Conservation (phyloP, 2,888 invertebrate genomes). For the Conomelus anceps region DNA sequence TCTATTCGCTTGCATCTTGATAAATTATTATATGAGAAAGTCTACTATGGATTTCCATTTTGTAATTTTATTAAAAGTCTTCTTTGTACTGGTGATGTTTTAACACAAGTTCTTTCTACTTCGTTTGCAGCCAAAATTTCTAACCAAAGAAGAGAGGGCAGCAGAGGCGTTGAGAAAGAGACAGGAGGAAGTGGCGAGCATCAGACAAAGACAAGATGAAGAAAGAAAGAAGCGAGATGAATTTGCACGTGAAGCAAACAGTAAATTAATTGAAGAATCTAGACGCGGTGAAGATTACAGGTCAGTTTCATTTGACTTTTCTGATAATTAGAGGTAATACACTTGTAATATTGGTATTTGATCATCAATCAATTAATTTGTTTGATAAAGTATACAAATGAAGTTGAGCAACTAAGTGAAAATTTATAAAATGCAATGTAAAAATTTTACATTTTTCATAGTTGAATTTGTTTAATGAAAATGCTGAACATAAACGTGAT, state of each 20-base stretch:
- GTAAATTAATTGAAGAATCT: conserved; percentile 19
- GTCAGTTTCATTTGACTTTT: conserved; percentile 29
- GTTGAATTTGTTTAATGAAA: too few species aligned
- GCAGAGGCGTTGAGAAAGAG: conserved; percentile 82
- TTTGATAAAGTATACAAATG: too few species aligned
- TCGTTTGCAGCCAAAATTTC: conserved; percentile 70
- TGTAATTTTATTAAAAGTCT: too few species aligned
- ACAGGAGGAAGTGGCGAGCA: conserved; percentile 79
- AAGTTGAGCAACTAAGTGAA: too few species aligned
- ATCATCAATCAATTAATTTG: not conserved
- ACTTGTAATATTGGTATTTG: not conserved
- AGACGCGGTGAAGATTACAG: conserved; percentile 38
- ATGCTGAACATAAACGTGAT: too few species aligned
- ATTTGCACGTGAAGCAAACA: conserved; percentile 41
- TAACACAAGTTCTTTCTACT: not conserved
- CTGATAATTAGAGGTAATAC: too few species aligned
- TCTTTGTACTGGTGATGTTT: not conserved
- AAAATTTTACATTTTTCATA: too few species aligned
- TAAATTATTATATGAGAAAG: too few species aligned
- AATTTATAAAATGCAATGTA: too few species aligned
- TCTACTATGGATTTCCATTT: too few species aligned
- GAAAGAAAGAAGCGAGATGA: conserved; percentile 56
- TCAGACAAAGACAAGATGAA: conserved; percentile 64
- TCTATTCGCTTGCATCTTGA: too few species aligned
- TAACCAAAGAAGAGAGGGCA: conserved; percentile 92